These are phyloP conservation scores for Cheilosia pagana DNA, from an alignment of 2,888 invertebrate species.

Conservation along the genomic window DNA sequence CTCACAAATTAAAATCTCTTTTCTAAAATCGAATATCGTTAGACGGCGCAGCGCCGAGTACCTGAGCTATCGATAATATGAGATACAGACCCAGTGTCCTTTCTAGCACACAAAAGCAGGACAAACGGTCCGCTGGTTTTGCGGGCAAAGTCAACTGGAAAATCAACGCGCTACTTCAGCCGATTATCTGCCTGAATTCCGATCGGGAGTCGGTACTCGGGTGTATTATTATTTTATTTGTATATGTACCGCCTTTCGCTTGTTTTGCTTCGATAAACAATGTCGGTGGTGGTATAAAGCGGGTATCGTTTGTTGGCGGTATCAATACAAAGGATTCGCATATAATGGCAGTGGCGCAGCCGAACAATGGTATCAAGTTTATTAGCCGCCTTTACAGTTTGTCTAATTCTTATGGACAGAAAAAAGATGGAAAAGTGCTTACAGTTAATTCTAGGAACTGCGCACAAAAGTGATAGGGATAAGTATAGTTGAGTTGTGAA, in stretches of 20 bases:
- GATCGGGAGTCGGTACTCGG: background rate
- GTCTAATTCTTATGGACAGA: slow-evolving; percentile 30
- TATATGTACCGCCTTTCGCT: slow-evolving; percentile 24
- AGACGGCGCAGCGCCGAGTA: too few species aligned
- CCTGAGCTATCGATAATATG: too few species aligned
- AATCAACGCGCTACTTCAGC: slow-evolving; percentile 48
- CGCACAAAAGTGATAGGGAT: slow-evolving; percentile 5
- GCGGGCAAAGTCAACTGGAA: slow-evolving; percentile 55
- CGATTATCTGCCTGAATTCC: slow-evolving; percentile 40
- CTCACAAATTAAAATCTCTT: too few species aligned
- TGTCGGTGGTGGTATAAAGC: slow-evolving; percentile 41
- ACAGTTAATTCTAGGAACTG: slow-evolving; percentile 43
- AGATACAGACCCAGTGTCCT: too few species aligned
- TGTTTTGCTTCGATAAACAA: slow-evolving; percentile 40
- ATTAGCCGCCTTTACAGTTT: slow-evolving; percentile 38
- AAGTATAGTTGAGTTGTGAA: slow-evolving; percentile 4
- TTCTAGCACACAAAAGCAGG: too few species aligned
- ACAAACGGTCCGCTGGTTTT: slow-evolving; percentile 12
- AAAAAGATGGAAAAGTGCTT: slow-evolving; percentile 35
- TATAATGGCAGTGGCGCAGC: background rate
- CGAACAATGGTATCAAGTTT: slow-evolving; percentile 53
- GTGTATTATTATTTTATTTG: background rate
- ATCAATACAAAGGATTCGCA: slow-evolving; percentile 55
- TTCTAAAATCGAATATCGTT: too few species aligned
- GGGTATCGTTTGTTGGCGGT: slow-evolving; percentile 40